Evolutionary conservation across 1,140 invertebrate species (phyloP), one percentile per base, ranked within the genome.

Genomic region (Lucilia cuprina): DNA sequence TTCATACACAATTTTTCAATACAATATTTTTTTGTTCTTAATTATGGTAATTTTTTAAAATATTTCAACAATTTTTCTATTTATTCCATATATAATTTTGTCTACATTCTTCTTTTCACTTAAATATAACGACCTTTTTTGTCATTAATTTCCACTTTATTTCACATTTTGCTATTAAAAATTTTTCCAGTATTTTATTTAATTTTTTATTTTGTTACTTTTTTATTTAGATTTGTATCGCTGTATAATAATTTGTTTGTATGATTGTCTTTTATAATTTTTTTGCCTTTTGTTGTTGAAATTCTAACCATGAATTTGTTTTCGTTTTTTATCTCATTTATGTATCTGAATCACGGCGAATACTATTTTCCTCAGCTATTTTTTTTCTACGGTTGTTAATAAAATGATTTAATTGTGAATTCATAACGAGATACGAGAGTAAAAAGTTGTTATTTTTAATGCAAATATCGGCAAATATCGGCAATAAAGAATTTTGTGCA

Each of bases 91-190:
- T 55, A 35, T 25, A 21, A 19, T 47, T 82, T 49, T 49, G 25
- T 82, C 5, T 49, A 14, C 50, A 19, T 77, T 41, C 35, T 17
- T 21, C 0, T 25, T 21, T n/a, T 25, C 65, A 25, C 10, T 21
- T 70, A 21, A 70, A 7, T 21, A 25, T 70, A 70, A 70, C 19
- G 65, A 70, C 19, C 19, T 70, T 19, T 80, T 80, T 83, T 83
- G 30, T 84, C 84, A 83, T 82, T 84, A 82, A 25, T 41, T 41
- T 78, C 35, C 75, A 47, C 34, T 78, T 78, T 35, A 35, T 34
- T 35, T 41, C 74, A 34, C 74, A 77, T 41, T 35, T 77, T 34
- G 74, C 25, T 75, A 17, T 13, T 74, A 12, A 21, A 30, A 30
- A 2, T 75, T 75, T 75, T 75, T 75, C 17, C 74, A 19, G n/a